Percentiles rank a stretch among this genome's conserved stretches.
These are phyloP conservation scores for Archivesica marissinica DNA, from an alignment of 1,140 invertebrate genomes.

Conservation along the genomic window DNA sequence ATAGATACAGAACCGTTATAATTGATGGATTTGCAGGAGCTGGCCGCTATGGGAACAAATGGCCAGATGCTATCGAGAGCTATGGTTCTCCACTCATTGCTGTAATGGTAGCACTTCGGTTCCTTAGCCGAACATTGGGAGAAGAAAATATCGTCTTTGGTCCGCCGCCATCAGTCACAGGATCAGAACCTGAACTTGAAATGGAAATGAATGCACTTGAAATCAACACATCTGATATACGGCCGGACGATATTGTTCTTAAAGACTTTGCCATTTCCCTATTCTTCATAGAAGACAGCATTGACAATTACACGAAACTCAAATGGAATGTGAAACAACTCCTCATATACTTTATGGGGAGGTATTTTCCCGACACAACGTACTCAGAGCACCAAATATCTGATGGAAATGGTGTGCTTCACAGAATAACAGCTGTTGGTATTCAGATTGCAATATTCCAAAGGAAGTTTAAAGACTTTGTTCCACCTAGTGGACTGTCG, in stretches of 20 bases:
- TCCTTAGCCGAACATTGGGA: neutral
- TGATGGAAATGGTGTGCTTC: too few species aligned
- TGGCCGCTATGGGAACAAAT: slow-evolving; percentile 16
- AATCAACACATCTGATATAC: neutral
- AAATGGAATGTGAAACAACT: neutral
- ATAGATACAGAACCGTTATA: neutral
- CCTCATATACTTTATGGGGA: too few species aligned
- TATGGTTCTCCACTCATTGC: slow-evolving; percentile 29
- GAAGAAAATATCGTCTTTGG: neutral
- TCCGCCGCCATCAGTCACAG: neutral
- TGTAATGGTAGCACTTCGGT: slow-evolving; percentile 7
- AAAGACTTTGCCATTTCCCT: too few species aligned
- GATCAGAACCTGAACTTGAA: neutral
- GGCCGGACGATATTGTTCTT: neutral
- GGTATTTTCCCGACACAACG: too few species aligned
- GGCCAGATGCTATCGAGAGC: neutral
- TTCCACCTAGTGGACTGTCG: neutral
- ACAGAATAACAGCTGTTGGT: too few species aligned
- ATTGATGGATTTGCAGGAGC: slow-evolving; percentile 16
- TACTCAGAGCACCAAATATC: too few species aligned
- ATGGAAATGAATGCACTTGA: neutral
- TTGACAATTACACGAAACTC: neutral
- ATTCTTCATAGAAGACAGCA: neutral
- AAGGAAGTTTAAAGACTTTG: neutral
- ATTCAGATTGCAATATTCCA: too few species aligned